These are phyloP conservation scores for Aradus depressus DNA, from an alignment of 2,888 invertebrate species.

Conservation along the genomic window DNA sequence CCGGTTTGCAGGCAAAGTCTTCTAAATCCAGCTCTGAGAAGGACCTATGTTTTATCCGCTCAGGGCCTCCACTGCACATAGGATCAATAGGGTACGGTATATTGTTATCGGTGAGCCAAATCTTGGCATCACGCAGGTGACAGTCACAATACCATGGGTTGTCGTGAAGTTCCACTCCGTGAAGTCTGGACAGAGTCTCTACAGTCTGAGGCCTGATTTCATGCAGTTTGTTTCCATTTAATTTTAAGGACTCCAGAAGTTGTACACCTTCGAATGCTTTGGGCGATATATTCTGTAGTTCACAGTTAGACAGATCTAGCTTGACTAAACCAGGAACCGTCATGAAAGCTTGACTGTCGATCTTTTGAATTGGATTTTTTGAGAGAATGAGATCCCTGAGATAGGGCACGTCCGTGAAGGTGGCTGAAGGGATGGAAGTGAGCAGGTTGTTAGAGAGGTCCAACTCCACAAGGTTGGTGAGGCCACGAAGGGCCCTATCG, in stretches of 20 bases:
- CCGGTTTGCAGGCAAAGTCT: conserved; percentile 73
- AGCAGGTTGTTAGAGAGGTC: conserved; percentile 77
- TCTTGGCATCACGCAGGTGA: conserved; percentile 59
- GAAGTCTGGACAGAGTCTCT: conserved; percentile 61
- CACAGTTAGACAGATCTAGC: conserved; percentile 72
- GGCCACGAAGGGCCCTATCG: conserved; percentile 67
- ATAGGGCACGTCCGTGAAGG: conserved; percentile 67
- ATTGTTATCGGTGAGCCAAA: conserved; percentile 66
- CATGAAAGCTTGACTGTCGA: conserved; percentile 62
- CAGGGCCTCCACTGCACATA: conserved; percentile 60
- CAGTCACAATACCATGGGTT: conserved; percentile 88
- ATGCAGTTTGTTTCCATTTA: conserved; percentile 71
- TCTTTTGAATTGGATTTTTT: conserved; percentile 69
- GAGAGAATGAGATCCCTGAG: conserved; percentile 69
- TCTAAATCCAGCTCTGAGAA: conserved; percentile 55
- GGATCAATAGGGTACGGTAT: conserved; percentile 70
- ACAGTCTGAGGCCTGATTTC: conserved; percentile 60
- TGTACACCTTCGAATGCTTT: conserved; percentile 66
- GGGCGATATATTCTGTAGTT: conserved; percentile 64
- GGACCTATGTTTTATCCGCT: conserved; percentile 51
- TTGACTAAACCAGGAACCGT: conserved; percentile 66
- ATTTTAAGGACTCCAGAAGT: conserved; percentile 61
- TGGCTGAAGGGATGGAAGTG: conserved; percentile 64
- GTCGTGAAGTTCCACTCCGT: conserved; percentile 69
- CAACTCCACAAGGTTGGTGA: conserved; percentile 80